Evolutionary conservation across 2,113 vertebrate species (phyloP).

Genomic region (Argyrosomus japonicus): DNA sequence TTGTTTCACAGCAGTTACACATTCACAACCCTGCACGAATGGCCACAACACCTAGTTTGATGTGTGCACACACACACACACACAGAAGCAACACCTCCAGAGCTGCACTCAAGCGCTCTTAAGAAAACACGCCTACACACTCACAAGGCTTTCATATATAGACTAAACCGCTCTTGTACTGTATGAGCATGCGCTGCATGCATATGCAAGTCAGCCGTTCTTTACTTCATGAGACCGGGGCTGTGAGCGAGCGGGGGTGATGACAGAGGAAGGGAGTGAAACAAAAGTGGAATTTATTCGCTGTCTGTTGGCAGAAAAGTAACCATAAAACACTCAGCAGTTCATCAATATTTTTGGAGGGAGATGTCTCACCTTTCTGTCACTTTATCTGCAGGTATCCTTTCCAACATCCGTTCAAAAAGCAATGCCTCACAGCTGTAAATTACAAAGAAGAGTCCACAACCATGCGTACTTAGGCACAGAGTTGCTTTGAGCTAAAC

Average conservation of each 20-base stretch:
- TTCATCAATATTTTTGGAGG: not conserved
- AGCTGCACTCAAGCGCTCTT: not conserved
- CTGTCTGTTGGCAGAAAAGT: not conserved
- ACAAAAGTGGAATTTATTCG: not conserved
- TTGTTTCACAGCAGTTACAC: too few species aligned
- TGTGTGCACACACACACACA: not conserved
- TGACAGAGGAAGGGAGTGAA: not conserved
- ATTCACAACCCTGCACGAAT: too few species aligned
- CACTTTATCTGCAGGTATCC: not conserved
- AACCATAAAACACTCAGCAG: not conserved
- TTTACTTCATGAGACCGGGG: not conserved
- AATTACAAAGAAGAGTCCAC: not conserved
- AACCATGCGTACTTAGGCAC: not conserved
- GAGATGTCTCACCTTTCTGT: not conserved
- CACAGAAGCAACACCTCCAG: not conserved
- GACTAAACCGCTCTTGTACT: not conserved
- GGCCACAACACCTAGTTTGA: too few species aligned
- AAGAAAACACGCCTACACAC: not conserved
- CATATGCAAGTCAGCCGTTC: not conserved
- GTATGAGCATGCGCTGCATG: not conserved
- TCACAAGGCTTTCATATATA: constrained; percentile 1
- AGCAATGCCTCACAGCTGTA: not conserved
- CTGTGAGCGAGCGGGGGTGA: too few species aligned
- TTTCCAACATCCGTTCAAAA: not conserved
- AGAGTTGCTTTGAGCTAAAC: not conserved